These are phyloP conservation scores for Chaetogeoica ovagalla DNA, from an alignment of 2,888 invertebrate genomes.

Conservation along the genomic window DNA sequence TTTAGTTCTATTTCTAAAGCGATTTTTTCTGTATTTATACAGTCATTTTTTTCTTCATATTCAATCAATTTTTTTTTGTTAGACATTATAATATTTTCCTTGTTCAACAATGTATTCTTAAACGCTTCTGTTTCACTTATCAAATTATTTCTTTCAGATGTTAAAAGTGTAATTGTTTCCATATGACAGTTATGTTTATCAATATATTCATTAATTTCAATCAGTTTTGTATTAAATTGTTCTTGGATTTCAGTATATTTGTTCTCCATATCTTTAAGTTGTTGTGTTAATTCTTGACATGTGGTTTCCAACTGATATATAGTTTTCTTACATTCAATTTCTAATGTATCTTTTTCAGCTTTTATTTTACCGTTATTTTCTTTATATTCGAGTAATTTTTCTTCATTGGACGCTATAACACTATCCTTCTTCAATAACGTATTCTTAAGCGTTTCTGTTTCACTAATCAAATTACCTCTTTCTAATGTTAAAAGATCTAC, in stretches of 20 bases:
- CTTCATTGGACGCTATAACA: constrained; percentile 4
- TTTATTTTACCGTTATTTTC: not conserved
- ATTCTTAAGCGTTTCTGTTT: constrained; percentile 2
- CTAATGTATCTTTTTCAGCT: constrained; percentile 1
- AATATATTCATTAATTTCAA: constrained; percentile 13
- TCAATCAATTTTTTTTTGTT: constrained; percentile 6
- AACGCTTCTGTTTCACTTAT: not conserved
- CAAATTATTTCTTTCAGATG: constrained; percentile 27
- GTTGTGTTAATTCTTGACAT: not conserved
- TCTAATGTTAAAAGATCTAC: constrained; percentile 18
- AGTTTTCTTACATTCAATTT: not conserved
- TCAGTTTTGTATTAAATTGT: too few relatives aligned
- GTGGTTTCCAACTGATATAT: not conserved
- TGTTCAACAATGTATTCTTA: constrained; percentile 11
- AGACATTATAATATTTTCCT: constrained; percentile 19
- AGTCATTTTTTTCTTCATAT: constrained; percentile 20
- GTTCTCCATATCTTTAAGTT: too few relatives aligned
- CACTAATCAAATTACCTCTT: constrained; percentile 26
- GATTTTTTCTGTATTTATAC: not conserved
- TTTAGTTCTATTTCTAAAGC: constrained; percentile 5
- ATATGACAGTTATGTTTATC: not conserved
- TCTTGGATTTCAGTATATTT: too few relatives aligned
- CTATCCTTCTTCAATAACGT: constrained; percentile 22
- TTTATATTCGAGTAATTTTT: constrained; percentile 23
- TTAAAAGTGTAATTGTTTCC: constrained; percentile 12